A percentile compares a stretch with the other conserved stretches of the same genome.
phyloP scores from a whole-genome alignment of 2,888 invertebrate species.

The Nemotelus nigrinus region DNA sequence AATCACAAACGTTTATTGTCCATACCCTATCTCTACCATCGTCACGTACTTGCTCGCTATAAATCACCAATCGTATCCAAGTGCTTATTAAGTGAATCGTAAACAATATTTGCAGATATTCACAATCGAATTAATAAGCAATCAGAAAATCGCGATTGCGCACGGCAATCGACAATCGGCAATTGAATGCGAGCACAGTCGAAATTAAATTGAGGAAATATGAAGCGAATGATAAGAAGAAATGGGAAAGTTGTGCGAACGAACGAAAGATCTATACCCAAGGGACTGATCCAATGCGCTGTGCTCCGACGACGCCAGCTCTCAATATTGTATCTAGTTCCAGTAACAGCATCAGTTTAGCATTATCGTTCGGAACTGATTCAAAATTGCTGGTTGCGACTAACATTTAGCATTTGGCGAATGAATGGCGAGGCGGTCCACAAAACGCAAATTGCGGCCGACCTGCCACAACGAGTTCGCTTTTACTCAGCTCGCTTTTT shows the following conservation, averaged over 20 bases:
- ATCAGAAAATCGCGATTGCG: slow-evolving; percentile 28
- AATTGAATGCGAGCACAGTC: not conserved
- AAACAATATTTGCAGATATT: slow-evolving; percentile 32
- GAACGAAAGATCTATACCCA: slow-evolving; percentile 36
- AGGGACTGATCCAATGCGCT: slow-evolving; percentile 18
- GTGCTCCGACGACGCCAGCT: not conserved
- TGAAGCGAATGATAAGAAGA: slow-evolving; percentile 44
- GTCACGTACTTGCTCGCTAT: slow-evolving; percentile 19
- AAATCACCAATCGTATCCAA: slow-evolving; percentile 22
- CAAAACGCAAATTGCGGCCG: slow-evolving; percentile 40
- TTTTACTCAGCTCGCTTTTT: slow-evolving; percentile 36
- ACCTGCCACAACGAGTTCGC: slow-evolving; percentile 42
- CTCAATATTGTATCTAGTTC: not conserved
- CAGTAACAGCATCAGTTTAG: slow-evolving; percentile 46
- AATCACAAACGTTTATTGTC: not conserved
- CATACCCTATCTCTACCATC: slow-evolving; percentile 16
- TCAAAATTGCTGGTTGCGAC: slow-evolving; percentile 47
- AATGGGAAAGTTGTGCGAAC: slow-evolving; percentile 37
- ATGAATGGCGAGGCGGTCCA: slow-evolving; percentile 47
- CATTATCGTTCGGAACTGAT: slow-evolving; percentile 50
- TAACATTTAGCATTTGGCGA: slow-evolving; percentile 37
- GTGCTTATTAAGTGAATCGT: slow-evolving; percentile 40
- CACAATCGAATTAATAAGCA: slow-evolving; percentile 40
- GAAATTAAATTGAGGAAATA: slow-evolving; percentile 45
- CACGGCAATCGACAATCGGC: slow-evolving; percentile 4